Evolutionary conservation across 2,888 invertebrate genomes (phyloP), one percentile per base, ranked within the genome.

Genomic region (Chironomus riparius): DNA sequence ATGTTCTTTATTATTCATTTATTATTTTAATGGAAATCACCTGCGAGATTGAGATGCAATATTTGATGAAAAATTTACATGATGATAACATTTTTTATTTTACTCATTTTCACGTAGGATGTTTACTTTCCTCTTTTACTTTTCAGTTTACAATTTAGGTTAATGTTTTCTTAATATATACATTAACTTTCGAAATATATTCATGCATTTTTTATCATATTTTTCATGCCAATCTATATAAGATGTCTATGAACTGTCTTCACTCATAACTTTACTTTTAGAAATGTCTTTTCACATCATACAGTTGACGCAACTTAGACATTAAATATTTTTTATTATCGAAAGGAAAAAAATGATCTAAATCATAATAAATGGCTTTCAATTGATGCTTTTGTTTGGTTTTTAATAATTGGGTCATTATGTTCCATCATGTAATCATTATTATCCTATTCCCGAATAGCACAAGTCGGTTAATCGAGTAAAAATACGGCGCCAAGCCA

Each of bases 21-120:
- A 62, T 62, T 22, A 22, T 7, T 38, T 61, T 28, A 15, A 73
- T 73, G 62, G 72, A 73, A 24, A 73, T 73, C 56, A 73, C 72
- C 71, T 71, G 38, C 38, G 38, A 38, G 38, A n/a, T 5, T 56
- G 18, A n/a, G 56, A 56, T 56, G 56, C 56, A 56, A 56, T 56
- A 18, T 38, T 38, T 38, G 56, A 56, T 56, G 56, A 56, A n/a
- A 56, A 56, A 56, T 15, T 56, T 15, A 56, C 38, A 56, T 3
- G 56, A 15, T 18, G 18, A 56, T 56, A 15, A 15, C 18, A 56
- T 56, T 56, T 56, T 7, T 56, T 18, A 56, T 56, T 56, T 56
- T 56, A 15, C 15, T 56, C 7, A 56, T 15, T 56, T 56, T 18
- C n/a, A 18, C 56, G 56, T 56, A 56, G 56, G 56, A 56, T 56